phyloP scores from a whole-genome alignment of 2,888 invertebrate species.

The Endotricha flammealis region DNA sequence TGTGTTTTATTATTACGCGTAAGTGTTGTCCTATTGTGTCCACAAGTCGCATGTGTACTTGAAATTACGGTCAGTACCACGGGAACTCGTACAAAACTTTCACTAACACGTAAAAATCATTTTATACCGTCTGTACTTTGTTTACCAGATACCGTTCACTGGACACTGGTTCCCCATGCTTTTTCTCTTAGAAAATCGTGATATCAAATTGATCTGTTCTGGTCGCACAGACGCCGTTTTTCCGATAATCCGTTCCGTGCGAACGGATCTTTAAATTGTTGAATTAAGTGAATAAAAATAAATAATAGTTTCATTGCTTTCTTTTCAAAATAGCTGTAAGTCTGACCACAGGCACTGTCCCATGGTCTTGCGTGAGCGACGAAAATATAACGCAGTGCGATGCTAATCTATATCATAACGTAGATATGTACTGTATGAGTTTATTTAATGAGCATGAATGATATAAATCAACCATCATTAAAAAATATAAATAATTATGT shows the following conservation, averaged over 20 bases:
- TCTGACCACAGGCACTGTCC: slow-evolving; percentile 11
- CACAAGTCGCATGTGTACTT: slow-evolving; percentile 23
- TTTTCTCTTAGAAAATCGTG: slow-evolving; percentile 24
- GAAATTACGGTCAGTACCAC: slow-evolving; percentile 24
- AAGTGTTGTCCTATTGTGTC: slow-evolving; percentile 33
- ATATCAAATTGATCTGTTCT: slow-evolving; percentile 28
- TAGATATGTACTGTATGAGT: too few species aligned
- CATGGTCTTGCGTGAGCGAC: slow-evolving; percentile 12
- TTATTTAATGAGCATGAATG: too few species aligned
- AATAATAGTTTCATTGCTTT: slow-evolving; percentile 27
- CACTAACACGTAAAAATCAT: slow-evolving; percentile 43
- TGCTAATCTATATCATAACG: too few species aligned
- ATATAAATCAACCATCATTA: too few species aligned
- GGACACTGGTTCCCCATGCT: slow-evolving; percentile 33
- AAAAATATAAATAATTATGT: too few species aligned
- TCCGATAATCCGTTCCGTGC: slow-evolving; percentile 29
- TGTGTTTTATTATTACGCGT: slow-evolving; percentile 30
- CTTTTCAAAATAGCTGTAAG: slow-evolving; percentile 9
- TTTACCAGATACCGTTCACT: slow-evolving; percentile 51
- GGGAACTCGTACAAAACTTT: slow-evolving; percentile 45
- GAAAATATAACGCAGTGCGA: too few species aligned
- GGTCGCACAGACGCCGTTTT: slow-evolving; percentile 21
- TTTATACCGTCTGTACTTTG: slow-evolving; percentile 35
- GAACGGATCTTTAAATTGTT: slow-evolving; percentile 27
- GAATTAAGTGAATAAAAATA: slow-evolving; percentile 19